A percentile compares a stretch with the other conserved stretches of the same genome.
Evolutionary conservation across 2,888 invertebrate genomes (phyloP).

Genomic region (Schizaphis graminum): DNA sequence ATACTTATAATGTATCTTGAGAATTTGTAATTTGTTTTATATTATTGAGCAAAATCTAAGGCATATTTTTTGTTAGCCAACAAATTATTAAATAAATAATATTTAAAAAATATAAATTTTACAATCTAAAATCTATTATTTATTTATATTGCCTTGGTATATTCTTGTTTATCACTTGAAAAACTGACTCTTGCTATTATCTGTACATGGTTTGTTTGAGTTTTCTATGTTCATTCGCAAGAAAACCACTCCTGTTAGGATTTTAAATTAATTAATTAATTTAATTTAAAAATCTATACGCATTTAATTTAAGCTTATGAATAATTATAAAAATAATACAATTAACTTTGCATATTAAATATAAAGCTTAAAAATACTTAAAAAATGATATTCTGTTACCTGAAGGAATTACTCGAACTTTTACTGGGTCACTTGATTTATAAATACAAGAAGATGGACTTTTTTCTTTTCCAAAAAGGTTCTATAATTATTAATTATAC

Average conservation of each 20-base stretch:
- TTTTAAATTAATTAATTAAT: background rate
- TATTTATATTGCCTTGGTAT: background rate
- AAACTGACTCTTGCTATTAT: background rate
- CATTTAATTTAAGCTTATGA: background rate
- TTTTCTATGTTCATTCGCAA: slow-evolving; percentile 32
- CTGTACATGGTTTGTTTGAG: background rate
- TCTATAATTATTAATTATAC: slow-evolving; percentile 45
- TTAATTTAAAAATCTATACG: background rate
- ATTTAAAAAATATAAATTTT: slow-evolving; percentile 23
- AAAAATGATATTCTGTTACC: slow-evolving; percentile 39
- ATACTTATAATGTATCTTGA: slow-evolving; percentile 63
- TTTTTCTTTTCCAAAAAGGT: slow-evolving; percentile 54
- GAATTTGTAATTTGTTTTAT: slow-evolving; percentile 20
- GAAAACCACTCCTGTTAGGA: slow-evolving; percentile 49
- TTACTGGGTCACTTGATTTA: slow-evolving; percentile 19
- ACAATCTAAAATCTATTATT: background rate
- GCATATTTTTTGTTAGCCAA: slow-evolving; percentile 17
- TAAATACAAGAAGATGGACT: background rate
- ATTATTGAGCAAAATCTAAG: background rate
- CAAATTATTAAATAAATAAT: background rate
- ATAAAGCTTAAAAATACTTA: background rate
- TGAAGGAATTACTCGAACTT: slow-evolving; percentile 64
- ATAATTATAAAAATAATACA: background rate
- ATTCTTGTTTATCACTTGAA: background rate
- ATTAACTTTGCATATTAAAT: background rate